Base-by-base conservation (phyloP, 2,797 vertebrate genomes). In the Gallinago stenura region DNA sequence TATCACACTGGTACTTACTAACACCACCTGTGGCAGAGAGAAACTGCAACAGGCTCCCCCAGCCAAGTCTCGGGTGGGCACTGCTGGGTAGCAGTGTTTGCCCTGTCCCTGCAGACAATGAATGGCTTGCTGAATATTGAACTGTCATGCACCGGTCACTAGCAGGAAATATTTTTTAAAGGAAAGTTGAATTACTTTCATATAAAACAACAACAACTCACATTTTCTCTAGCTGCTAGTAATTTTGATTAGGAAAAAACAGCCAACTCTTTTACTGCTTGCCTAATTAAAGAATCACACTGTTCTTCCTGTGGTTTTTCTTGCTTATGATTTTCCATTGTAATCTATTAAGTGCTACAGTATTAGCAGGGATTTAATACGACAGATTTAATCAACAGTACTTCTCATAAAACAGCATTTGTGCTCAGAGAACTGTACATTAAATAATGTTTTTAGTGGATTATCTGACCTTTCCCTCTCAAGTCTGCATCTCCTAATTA, bases 311-410 rank as follows among this genome's bases (percentile, higher is more conserved):
- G 20, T 50, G 26, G 51, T 75, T 95, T 95, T 90, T 65, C 76
- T 70, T 82, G 65, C 69, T 87, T 92, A 65, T 82, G 21, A 30
- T 19, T 91, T 95, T 90, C 77, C 73, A 91, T 60, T 91, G 90
- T 84, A 91, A 95, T 89, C 89, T 92, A 94, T 97, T 96, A 92
- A 71, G 61, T 87, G 89, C 82, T 95, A 95, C 3, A 5, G 62
- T 70, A 79, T 96, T 94, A 96, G 87, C 78, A 85, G 81, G 70
- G 83, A 84, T 93, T 84, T 87, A 94, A 92, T 81, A 21, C 31
- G 53, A 46, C 37, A 71, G 82, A 82, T 95, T 79, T 89, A 96
- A 97, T 97, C 96, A 95, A 89, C 71, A 90, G 61, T 82, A 51
- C 70, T 95, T 94, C 86, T 96, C 69, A 77, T 39, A 71, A 20